Base-by-base conservation (phyloP, 2,113 vertebrate genomes). In the Aythya baeri region DNA sequence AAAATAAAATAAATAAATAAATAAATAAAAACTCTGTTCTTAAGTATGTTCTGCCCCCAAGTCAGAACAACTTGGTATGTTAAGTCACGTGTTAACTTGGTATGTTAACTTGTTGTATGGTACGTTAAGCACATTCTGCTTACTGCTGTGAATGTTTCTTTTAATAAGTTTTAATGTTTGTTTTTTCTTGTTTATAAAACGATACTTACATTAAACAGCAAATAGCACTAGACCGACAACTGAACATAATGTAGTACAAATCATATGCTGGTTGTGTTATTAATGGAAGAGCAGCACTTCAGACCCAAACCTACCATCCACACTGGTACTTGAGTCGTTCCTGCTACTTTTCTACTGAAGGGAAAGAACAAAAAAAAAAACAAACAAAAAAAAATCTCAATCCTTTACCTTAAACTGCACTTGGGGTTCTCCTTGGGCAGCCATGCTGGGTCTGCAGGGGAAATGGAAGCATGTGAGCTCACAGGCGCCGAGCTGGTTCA, bases 371-470 rank as follows among this genome's bases (percentile, higher is more conserved):
- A 49, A 2, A 2, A 10, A 7, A 8, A 13, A 11, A 5, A 31
- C 4, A 7, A 16, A 18, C 7, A 13, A 10, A 5, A 31, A 4
- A 7, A 16, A 22, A 1, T 4, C 21, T 0, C 13, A 6, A 1
- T 17, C 2, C 23, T 86, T 96, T 98, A 98, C 98, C 97, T 98
- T 98, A 97, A 98, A 98, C 97, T 98, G 98, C 73, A 98, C 98
- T 97, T 98, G 98, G 3, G 98, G 98, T 86, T 98, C 98, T 97
- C 98, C 98, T 90, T 98, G 98, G 92, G 98, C 97, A 79, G 98
- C 98, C 98, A 98, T 98, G 95, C 94, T 94, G 96, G 32, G 92
- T 96, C 98, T 98, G 96, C 74, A n/a, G 84, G 85, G 38, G 87
- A 90, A 80, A 95, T 93, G 83, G 91, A 34, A 55, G 92, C 88